Evolutionary conservation across 2,888 invertebrate genomes (phyloP).

Genomic region (Temnothorax unifasciatus): DNA sequence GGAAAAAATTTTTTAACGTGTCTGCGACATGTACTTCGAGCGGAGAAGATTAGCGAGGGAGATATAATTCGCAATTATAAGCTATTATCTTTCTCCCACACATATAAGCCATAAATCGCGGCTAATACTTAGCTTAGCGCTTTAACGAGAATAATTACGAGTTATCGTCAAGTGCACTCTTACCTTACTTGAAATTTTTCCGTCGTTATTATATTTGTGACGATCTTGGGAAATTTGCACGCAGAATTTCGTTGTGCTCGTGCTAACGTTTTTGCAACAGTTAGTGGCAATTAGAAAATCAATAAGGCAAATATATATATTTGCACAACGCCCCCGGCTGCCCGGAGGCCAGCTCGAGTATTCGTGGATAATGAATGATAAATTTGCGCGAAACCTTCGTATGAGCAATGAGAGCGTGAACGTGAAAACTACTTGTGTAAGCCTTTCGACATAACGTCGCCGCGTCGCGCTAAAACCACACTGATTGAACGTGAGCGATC

Average conservation of each 20-base stretch:
- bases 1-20: constrained; percentile 14
- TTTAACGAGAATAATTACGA: neutral
- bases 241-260: neutral
- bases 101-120: neutral
- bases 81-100: neutral
- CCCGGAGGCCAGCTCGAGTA: constrained; percentile 6
- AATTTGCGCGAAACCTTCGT: constrained; percentile 78
- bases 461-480: constrained; percentile 42
- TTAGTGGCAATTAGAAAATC: constrained; percentile 2
- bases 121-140: neutral
- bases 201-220: neutral
- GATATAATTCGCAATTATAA: constrained; percentile 10
- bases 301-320: constrained; percentile 1
- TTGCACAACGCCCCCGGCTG: neutral
- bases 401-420: constrained; percentile 85
- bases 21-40: neutral
- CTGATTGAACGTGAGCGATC: constrained; percentile 45
- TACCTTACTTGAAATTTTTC: neutral
- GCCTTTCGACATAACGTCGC: constrained; percentile 74
- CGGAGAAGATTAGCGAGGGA: neutral
- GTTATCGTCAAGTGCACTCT: neutral
- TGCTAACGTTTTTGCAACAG: neutral
- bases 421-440: constrained; percentile 77
- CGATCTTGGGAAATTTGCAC: neutral
- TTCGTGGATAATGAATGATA: constrained; percentile 52